A percentile compares a stretch with the other conserved stretches of the same genome.
phyloP scores from a whole-genome alignment of 2,113 vertebrate genomes.

The Thalassarche chlororhynchos region DNA sequence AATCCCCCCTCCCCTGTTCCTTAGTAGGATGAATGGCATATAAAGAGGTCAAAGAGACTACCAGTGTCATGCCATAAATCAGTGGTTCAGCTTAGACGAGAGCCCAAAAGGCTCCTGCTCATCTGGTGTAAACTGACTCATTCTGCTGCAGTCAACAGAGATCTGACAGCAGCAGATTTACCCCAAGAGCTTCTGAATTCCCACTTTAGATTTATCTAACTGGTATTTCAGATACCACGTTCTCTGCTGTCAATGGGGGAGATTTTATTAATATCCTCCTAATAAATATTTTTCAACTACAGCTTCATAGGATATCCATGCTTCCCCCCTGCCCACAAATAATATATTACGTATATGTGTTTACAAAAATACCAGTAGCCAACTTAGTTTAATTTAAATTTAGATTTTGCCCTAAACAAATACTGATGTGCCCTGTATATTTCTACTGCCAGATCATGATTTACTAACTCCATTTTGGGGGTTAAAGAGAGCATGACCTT shows the following conservation, averaged over 20 bases:
- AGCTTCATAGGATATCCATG: neutral
- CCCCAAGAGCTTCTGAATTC: conserved; percentile 23
- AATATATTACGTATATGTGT: neutral
- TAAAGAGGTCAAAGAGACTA: conserved; percentile 27
- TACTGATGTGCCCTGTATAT: conserved; percentile 42
- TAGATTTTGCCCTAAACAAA: conserved; percentile 69
- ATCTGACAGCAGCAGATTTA: conserved; percentile 26
- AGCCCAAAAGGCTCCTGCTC: conserved; percentile 41
- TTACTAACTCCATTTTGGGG: conserved; percentile 55
- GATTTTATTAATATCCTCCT: neutral
- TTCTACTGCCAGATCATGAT: conserved; percentile 58
- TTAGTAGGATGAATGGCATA: neutral
- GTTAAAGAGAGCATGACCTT: conserved; percentile 57
- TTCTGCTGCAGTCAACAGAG: conserved; percentile 7
- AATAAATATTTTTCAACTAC: neutral
- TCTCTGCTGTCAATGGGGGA: neutral
- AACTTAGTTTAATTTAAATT: conserved; percentile 62
- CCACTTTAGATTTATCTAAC: neutral
- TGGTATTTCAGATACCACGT: neutral
- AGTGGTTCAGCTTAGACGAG: neutral
- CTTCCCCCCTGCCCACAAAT: neutral
- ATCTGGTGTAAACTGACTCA: neutral
- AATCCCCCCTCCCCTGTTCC: neutral
- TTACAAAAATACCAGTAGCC: conserved; percentile 10
- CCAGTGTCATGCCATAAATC: conserved; percentile 20